Evolutionary conservation across 2,113 vertebrate species (phyloP), one percentile per base, ranked within the genome.

Genomic region (Hyaena hyaena): DNA sequence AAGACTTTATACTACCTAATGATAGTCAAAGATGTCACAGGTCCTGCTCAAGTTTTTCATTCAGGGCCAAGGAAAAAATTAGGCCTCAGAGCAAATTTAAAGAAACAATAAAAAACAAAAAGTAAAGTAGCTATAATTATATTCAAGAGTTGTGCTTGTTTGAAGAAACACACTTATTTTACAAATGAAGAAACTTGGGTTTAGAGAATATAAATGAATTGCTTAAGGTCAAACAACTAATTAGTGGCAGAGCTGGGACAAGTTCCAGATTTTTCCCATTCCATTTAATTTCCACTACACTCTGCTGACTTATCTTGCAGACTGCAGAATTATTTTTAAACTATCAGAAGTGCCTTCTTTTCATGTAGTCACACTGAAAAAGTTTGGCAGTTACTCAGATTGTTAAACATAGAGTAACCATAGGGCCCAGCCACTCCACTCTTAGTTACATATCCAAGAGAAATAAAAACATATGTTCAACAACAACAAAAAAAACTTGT

Each of bases 181-280:
- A 93, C 95, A 90, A 95, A 95, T 74, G 65, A 88, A 97, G 74
- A 86, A 92, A 96, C 83, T 74, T 82, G 33, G 73, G 45, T 76
- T 89, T 90, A 79, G 55, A 95, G 39, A 96, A 95, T 97, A 81
- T 58, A 97, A 97, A 96, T 98, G 81, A 97, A 66, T 79, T 97
- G 81, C 92, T 95, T 96, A 97, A 98, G 96, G 94, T 96, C 97
- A 98, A 90, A 92, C 77, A 82, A 45, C 84, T 97, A 98, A 97
- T 97, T 97, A 97, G 85, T n/a, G 31, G 31, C 48, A 55, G 39
- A 88, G 31, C 84, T 93, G 92, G 88, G 88, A 96, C 68, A 5
- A 80, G 39, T 48, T 92, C 66, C 94, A 95, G 81, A 83, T 21
- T 61, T 71, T 95, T 89, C n/a, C 63, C 39, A 11, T 26, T 77